phyloP scores from a whole-genome alignment of 2,888 invertebrate genomes.

The Caenorhabditis drosophilae region DNA sequence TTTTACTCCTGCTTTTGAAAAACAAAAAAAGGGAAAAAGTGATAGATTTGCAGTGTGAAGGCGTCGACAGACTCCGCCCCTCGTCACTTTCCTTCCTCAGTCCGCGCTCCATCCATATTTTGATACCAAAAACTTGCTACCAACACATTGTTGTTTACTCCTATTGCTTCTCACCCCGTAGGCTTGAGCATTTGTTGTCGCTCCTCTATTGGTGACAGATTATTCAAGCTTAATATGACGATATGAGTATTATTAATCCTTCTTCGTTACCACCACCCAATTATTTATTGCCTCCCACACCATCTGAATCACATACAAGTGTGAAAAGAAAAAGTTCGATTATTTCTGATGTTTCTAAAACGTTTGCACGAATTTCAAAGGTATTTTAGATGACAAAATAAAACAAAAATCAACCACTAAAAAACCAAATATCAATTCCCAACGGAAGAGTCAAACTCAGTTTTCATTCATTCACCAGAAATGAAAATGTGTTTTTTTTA shows the following conservation, averaged over 20 bases:
- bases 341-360: slow-evolving; percentile 33
- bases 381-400: slow-evolving; percentile 3
- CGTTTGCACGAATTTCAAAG: slow-evolving; percentile 37
- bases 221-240: too few relatives aligned
- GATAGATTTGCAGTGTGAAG: slow-evolving; percentile 37
- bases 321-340: slow-evolving; percentile 18
- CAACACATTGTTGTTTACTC: too few relatives aligned
- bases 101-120: too few relatives aligned
- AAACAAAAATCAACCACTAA: neutral
- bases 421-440: neutral
- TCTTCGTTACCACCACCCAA: neutral
- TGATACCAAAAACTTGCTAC: too few relatives aligned
- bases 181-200: too few relatives aligned
- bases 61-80: slow-evolving; percentile 36
- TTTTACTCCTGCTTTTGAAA: too few relatives aligned
- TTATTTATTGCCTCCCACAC: neutral
- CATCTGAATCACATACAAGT: neutral
- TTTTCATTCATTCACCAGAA: too few relatives aligned
- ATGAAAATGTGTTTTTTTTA: slow-evolving; percentile 2
- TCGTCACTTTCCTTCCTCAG: slow-evolving; percentile 31
- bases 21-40: too few relatives aligned
- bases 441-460: neutral
- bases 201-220: too few relatives aligned
- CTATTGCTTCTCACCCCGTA: too few relatives aligned
- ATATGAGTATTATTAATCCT: slow-evolving; percentile 9